Conservation (phyloP, 2,113 vertebrate species). For the Clupea harengus region DNA sequence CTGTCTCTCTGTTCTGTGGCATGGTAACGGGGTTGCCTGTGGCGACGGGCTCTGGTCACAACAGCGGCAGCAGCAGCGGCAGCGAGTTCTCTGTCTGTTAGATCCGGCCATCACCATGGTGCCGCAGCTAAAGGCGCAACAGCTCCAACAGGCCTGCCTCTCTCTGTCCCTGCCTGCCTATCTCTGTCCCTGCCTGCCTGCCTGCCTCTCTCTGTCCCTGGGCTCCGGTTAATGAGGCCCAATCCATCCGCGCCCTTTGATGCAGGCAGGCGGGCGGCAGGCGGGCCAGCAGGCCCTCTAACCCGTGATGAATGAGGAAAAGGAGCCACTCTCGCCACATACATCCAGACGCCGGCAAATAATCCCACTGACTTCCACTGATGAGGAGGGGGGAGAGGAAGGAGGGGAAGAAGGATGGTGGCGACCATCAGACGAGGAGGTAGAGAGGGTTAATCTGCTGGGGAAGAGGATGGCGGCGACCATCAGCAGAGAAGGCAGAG, state of each 20-base stretch:
- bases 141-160: background rate
- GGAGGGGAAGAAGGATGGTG: background rate
- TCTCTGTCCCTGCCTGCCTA: no score
- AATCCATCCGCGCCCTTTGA: background rate
- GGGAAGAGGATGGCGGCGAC: background rate
- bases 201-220: background rate
- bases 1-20: no score
- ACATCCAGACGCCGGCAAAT: background rate
- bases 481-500: background rate
- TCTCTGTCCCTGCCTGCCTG: background rate
- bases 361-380: background rate
- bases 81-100: background rate
- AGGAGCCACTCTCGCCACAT: background rate
- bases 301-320: background rate
- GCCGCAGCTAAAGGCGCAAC: background rate
- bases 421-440: background rate
- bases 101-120: background rate
- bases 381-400: background rate
- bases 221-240: background rate
- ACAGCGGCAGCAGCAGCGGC: no score
- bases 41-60: no score
- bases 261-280: background rate
- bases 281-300: background rate
- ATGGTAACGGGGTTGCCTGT: no score
- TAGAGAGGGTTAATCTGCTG: background rate